A percentile compares a stretch with the other conserved stretches of the same genome.
These are phyloP conservation scores for Ascidia mentula DNA, from an alignment of 23 tunicate species.

Conservation along the genomic window DNA sequence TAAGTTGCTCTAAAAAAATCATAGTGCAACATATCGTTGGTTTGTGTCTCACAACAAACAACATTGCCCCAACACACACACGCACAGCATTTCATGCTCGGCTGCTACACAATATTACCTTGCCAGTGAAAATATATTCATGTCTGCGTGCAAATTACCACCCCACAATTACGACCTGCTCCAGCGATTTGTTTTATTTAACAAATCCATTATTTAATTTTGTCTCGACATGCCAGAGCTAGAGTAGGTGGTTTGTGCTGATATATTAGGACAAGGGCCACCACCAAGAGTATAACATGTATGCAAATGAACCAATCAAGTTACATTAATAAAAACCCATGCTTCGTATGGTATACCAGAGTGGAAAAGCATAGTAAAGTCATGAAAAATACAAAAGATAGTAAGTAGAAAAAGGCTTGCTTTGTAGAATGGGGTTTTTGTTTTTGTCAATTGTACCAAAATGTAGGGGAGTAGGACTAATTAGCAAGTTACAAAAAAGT, in stretches of 20 bases:
- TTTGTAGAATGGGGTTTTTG: too few relatives aligned
- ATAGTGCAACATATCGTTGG: neutral
- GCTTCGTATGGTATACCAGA: constrained; percentile 5
- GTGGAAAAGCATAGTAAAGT: neutral
- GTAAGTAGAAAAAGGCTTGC: neutral
- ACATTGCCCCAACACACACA: neutral
- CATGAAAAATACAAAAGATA: neutral
- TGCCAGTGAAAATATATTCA: constrained; percentile 1
- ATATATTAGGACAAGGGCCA: neutral
- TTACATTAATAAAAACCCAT: constrained; percentile 40
- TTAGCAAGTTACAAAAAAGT: too few relatives aligned
- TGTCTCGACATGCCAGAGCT: neutral
- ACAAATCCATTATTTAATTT: neutral
- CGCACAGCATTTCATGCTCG: neutral
- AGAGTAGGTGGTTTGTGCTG: too few relatives aligned
- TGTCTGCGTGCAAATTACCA: constrained; percentile 11
- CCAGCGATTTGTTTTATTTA: neutral
- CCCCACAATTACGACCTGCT: neutral
- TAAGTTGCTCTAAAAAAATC: too few relatives aligned
- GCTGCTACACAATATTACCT: neutral
- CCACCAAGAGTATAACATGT: neutral
- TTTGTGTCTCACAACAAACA: constrained; percentile 2
- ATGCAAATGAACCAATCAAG: constrained; percentile 26
- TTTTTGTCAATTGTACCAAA: too few relatives aligned
- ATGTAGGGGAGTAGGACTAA: too few relatives aligned